These are phyloP conservation scores for Parazoanthus atlanticus DNA, from an alignment of 92 coral and sea anemone genomes.

Conservation along the genomic window DNA sequence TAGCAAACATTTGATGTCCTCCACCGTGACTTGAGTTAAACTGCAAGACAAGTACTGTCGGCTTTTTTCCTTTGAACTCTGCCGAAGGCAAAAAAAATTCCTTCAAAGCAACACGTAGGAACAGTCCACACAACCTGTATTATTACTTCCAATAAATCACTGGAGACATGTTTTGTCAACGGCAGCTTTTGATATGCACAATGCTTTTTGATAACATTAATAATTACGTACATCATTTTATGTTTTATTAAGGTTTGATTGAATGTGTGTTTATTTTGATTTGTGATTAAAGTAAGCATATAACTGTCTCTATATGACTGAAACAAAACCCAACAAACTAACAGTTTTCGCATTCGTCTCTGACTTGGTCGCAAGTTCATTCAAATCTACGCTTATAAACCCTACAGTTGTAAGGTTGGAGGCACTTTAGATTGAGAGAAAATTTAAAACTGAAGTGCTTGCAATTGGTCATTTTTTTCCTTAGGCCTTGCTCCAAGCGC, in stretches of 20 bases:
- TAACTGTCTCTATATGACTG: neutral
- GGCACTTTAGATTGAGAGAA: no score
- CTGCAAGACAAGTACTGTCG: neutral
- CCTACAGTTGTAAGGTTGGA: neutral
- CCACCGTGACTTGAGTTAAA: neutral
- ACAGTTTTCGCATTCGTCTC: neutral
- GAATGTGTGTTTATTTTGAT: conserved; percentile 22
- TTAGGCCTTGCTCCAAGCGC: no score
- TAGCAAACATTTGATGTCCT: neutral
- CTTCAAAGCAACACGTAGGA: neutral
- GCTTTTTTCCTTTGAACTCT: neutral
- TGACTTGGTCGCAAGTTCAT: neutral
- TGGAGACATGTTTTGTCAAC: conserved; percentile 29
- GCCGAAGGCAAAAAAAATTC: conserved; percentile 9
- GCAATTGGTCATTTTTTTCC: no score
- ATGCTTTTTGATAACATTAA: conserved; percentile 20
- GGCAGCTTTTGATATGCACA: conserved; percentile 38
- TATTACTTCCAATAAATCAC: conserved; percentile 17
- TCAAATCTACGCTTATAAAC: neutral
- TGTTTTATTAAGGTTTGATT: conserved; percentile 17
- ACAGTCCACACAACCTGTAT: conserved; percentile 12
- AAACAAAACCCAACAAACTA: conserved; percentile 17
- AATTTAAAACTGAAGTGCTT: no score
- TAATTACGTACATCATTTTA: conserved; percentile 16
- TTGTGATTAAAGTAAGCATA: neutral